Evolutionary conservation across 2,797 vertebrate genomes (phyloP), one percentile per base, ranked within the genome.

Genomic region (Phoebastria nigripes): DNA sequence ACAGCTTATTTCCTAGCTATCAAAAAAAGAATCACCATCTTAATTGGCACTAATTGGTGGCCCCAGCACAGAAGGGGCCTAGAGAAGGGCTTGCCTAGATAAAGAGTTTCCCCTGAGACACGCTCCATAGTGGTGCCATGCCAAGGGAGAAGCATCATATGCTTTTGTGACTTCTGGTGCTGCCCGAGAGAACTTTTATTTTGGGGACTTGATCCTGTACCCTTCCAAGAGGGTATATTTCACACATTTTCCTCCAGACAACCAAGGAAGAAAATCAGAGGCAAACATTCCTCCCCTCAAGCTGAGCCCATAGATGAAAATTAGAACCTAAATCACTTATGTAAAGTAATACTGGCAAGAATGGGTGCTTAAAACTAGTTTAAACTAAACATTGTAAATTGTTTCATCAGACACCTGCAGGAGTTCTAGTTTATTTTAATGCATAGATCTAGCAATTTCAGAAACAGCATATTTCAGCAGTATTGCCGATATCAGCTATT

Each of bases 371-470:
- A 69, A 73, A 86, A 69, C 37, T 49, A 72, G 9, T 51, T 93
- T 65, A 84, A 92, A 76, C 15, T 44, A 65, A 90, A 63, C 10
- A 44, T 37, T 74, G 37, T 78, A 44, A 83, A 69, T 81, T 78
- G 61, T 74, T 95, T 70, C 77, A 88, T 81, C 70, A 72, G 71
- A 72, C 8, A 73, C 20, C 33, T 77, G 78, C 62, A 87, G 69
- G 58, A 79, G 44, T 84, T 61, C 46, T n/a, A 31, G 74, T 83
- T 83, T 84, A 69, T 82, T 91, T 90, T 78, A 94, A 79, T 22
- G 12, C 15, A 63, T 39, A 18, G 26, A 69, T 78, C 49, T 54
- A 89, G 73, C 49, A 76, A 44, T 65, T 58, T 54, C 25, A 93
- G 46, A 52, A 93, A 67, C 28, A 82, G 9, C 31, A 31, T 15